Evolutionary conservation across 53 echinoderm and acorn worm species (phyloP).

Genomic region (Astropecten irregularis): DNA sequence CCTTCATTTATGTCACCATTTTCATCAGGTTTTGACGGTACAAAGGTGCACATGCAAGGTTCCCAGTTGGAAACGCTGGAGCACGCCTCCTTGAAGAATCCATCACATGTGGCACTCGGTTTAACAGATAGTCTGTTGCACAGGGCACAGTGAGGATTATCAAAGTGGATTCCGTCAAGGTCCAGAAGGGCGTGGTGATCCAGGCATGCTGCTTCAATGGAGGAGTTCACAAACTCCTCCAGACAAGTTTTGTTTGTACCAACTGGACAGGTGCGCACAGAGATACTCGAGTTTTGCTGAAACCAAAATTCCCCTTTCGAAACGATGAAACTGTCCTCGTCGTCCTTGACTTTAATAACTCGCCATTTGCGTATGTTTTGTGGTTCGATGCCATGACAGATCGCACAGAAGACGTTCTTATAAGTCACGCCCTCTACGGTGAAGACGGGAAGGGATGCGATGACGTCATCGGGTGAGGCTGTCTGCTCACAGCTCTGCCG

Average conservation of each 20-base stretch:
- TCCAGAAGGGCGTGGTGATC: slow-evolving; percentile 23
- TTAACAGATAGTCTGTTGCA: slow-evolving; percentile 11
- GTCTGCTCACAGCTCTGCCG: not conserved
- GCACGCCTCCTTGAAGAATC: no score
- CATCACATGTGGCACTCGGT: not conserved
- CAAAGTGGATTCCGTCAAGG: not conserved
- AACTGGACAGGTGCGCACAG: slow-evolving; percentile 1
- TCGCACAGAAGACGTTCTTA: slow-evolving; percentile 76
- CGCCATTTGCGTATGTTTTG: no score
- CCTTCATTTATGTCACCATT: no score
- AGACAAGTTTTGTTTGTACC: not conserved
- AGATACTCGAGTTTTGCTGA: no score
- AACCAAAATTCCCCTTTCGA: not conserved
- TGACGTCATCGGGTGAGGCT: slow-evolving; percentile 38
- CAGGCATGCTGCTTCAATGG: not conserved
- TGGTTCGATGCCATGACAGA: slow-evolving; percentile 70
- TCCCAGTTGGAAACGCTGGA: not conserved
- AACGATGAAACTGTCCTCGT: no score
- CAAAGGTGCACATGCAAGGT: not conserved
- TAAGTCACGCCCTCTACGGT: slow-evolving; percentile 47
- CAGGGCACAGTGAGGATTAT: slow-evolving; percentile 61
- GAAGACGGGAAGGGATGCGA: slow-evolving; percentile 66
- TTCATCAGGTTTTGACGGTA: no score
- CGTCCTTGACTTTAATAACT: not conserved
- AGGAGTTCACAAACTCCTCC: not conserved